Base-by-base conservation (phyloP, 2,888 invertebrate genomes). In the Caenorhabditis doughertyi region DNA sequence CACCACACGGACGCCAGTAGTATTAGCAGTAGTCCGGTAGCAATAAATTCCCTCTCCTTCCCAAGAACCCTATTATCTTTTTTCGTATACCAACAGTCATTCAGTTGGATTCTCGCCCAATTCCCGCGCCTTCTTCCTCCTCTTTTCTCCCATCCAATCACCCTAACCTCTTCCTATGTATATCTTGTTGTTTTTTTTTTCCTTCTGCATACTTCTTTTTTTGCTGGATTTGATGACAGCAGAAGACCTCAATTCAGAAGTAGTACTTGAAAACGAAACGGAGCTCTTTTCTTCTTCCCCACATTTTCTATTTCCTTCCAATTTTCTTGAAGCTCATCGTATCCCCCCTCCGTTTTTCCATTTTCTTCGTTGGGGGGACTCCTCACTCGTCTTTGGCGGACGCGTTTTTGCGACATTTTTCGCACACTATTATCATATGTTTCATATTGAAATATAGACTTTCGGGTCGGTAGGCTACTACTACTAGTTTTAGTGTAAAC, bases 191-290 rank as follows among this genome's bases (percentile, higher is more conserved):
- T 47, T 35, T 71, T 65, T 42, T 29, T 49, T 64, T 25, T 58
- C 7, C 23, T 49, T 60, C 56, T 47, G 11, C 23, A 44, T 25
- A 7, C 51, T 16, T 51, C 23, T 35, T 77, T 47, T 76, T 64
- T 77, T 71, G 53, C 35, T 16, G 25, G 65, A 32, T 65, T 72
- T 67, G 76, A 80, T 76, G 73, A 56, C 65, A 77, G 64, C 55
- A 27, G 9, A 9, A 25, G 44, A 55, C 58, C 71, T 77, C 77
- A 68, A 68, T 77, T 68, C 77, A 67, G 77, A 77, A 77, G 77
- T 77, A 77, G 77, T 77, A 82, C 77, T 82, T 77, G 79, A 79
- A 79, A 65, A 79, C 71, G 71, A 79, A 71, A 79, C 70, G 70
- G 79, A 79, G 74, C 76, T 49, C 62, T n/a, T n/a, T n/a, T n/a